Percentiles rank a stretch among this genome's conserved stretches.
Conservation (phyloP, 2,888 invertebrate genomes). For the Orgyia antiqua region DNA sequence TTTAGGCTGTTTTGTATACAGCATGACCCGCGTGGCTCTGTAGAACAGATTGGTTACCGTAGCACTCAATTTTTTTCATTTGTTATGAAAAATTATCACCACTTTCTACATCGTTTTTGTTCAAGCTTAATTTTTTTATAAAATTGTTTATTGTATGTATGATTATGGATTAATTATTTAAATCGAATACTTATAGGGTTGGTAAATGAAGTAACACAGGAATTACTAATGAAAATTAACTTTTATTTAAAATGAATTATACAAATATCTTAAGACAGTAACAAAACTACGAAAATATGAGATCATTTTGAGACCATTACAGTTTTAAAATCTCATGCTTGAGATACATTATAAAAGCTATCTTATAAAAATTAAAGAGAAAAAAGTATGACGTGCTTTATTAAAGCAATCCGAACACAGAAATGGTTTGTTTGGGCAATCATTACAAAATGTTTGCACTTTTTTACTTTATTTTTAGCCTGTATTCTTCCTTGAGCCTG, state of each 20-base stretch:
- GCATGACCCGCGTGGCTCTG: no score
- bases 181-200: no score
- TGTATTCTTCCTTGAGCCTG: constrained; percentile 6
- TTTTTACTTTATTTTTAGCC: constrained; percentile 14
- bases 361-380: no score
- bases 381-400: constrained; percentile 2
- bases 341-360: background rate
- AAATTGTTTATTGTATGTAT: no score
- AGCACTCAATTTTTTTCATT: no score
- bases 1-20: no score
- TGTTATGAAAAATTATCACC: no score
- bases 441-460: constrained; percentile 16
- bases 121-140: no score
- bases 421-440: constrained; percentile 14
- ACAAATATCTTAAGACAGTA: background rate
- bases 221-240: background rate
- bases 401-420: constrained; percentile 7
- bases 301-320: background rate
- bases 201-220: background rate
- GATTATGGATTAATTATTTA: no score
- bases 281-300: background rate
- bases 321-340: constrained; percentile 1
- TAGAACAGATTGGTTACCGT: no score
- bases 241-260: background rate
- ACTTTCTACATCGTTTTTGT: no score